Evolutionary conservation across 2,113 vertebrate genomes (phyloP).

Genomic region (Labeo catla): DNA sequence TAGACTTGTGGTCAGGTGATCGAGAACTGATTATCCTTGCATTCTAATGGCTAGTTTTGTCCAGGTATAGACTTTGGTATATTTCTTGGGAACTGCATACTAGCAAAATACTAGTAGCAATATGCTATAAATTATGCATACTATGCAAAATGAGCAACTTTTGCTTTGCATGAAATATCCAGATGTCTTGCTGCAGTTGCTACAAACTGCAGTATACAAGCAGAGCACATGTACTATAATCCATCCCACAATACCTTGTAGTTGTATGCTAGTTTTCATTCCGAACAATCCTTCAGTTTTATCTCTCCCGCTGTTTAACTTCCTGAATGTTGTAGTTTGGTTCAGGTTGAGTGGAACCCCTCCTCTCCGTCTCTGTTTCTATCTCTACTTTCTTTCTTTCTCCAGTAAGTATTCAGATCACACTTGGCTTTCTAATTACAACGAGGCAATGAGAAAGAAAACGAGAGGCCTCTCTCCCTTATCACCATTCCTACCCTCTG

Average conservation of each 20-base stretch:
- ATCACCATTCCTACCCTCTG: constrained; percentile 38
- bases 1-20: neutral
- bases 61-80: neutral
- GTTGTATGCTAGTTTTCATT: neutral
- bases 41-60: neutral
- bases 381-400: neutral
- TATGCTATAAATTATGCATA: neutral
- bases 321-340: constrained; percentile 5
- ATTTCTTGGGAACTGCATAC: neutral
- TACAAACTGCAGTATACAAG: no score
- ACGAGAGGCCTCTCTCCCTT: constrained; percentile 62
- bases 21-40: neutral
- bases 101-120: neutral
- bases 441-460: constrained; percentile 64
- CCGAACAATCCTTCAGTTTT: neutral
- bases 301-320: neutral
- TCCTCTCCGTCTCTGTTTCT: neutral
- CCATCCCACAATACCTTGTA: neutral
- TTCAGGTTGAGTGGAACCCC: neutral
- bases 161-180: neutral
- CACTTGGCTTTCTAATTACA: constrained; percentile 74
- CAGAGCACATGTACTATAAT: neutral
- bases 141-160: neutral
- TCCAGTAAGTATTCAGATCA: constrained; percentile 72
- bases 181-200: neutral